Percentiles rank a stretch among this genome's conserved stretches.
phyloP scores from a whole-genome alignment of 1,140 invertebrate genomes.

The Zaprionus vittiger region DNA sequence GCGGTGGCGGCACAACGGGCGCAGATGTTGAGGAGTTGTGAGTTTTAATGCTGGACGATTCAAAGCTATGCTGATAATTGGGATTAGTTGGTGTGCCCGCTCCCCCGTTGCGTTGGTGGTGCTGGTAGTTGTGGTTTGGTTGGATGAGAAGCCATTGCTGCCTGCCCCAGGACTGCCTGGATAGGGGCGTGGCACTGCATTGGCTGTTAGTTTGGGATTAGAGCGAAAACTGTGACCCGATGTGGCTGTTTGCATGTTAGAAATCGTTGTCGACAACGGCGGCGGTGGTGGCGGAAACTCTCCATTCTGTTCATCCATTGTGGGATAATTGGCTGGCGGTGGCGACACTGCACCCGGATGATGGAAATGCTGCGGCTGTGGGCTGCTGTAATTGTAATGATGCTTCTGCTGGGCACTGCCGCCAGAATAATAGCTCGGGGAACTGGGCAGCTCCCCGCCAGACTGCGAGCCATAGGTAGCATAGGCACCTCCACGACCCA shows the following conservation, averaged over 20 bases:
- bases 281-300: slow-evolving; percentile 82
- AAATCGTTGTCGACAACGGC: slow-evolving; percentile 78
- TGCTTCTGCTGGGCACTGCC: slow-evolving; percentile 65
- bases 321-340: slow-evolving; percentile 65
- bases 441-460: slow-evolving; percentile 72
- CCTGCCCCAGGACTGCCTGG: slow-evolving; percentile 71
- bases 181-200: slow-evolving; percentile 83
- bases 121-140: neutral
- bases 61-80: slow-evolving; percentile 80
- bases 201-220: slow-evolving; percentile 84
- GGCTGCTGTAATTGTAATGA: slow-evolving; percentile 73
- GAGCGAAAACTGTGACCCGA: slow-evolving; percentile 73
- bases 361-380: slow-evolving; percentile 78
- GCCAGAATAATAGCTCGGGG: slow-evolving; percentile 71
- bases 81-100: slow-evolving; percentile 70
- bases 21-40: slow-evolving; percentile 59
- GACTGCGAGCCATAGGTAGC: slow-evolving; percentile 54
- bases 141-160: slow-evolving; percentile 62
- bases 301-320: slow-evolving; percentile 59
- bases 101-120: neutral
- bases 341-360: slow-evolving; percentile 78
- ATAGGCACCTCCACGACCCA: slow-evolving; percentile 71
- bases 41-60: slow-evolving; percentile 75
- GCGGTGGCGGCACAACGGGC: slow-evolving; percentile 49
- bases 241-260: slow-evolving; percentile 80